These are phyloP conservation scores for Sinocyclocheilus anshuiensis DNA, from an alignment of 2,113 vertebrate genomes.

Conservation along the genomic window DNA sequence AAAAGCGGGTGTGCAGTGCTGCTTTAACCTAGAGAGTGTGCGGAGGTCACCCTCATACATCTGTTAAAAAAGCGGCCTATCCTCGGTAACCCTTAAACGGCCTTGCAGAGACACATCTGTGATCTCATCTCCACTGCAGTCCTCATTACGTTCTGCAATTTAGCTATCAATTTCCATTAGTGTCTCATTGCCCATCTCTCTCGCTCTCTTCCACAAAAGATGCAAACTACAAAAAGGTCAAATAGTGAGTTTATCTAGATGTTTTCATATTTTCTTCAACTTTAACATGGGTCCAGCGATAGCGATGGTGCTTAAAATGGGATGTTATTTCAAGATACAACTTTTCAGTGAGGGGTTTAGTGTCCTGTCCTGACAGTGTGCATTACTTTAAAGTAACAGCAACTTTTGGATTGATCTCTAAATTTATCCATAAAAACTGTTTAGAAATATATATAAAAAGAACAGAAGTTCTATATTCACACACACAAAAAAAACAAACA, in stretches of 20 bases:
- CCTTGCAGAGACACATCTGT: conserved; percentile 35
- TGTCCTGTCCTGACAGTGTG: neutral
- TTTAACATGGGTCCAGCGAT: neutral
- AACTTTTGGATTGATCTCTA: neutral
- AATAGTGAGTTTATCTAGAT: neutral
- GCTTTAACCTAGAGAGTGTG: neutral
- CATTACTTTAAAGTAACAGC: neutral
- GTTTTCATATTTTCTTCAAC: neutral
- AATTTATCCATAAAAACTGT: neutral
- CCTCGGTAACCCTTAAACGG: neutral
- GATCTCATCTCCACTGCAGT: conserved; percentile 29
- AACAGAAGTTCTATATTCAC: neutral
- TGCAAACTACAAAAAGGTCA: neutral
- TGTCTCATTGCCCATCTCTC: neutral
- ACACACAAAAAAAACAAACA: too few relatives aligned
- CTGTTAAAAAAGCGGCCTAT: conserved; percentile 3
- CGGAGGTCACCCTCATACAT: conserved; percentile 20
- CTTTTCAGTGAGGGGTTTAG: neutral
- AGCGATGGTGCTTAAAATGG: neutral
- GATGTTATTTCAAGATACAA: neutral
- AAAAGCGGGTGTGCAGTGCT: neutral
- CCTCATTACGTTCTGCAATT: neutral
- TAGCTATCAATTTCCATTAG: neutral
- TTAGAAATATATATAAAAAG: neutral
- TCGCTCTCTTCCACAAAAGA: neutral